Conservation (phyloP, 2,797 vertebrate species). For the Catamblyrhynchus diadema region DNA sequence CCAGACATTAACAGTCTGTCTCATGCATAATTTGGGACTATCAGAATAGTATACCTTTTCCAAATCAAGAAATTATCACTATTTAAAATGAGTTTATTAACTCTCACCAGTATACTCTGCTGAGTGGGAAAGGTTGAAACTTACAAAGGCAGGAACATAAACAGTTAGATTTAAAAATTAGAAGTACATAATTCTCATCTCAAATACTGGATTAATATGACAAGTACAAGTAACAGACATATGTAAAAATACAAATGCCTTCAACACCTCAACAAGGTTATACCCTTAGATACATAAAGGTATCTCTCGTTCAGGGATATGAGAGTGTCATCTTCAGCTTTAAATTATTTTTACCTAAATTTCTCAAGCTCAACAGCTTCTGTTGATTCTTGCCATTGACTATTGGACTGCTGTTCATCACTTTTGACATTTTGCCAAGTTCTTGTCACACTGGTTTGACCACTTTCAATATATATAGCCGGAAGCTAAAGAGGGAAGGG, state of each 20-base stretch:
- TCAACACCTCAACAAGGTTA: not conserved
- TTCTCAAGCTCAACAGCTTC: slow-evolving; percentile 86
- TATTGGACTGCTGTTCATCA: slow-evolving; percentile 47
- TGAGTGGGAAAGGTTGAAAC: not conserved
- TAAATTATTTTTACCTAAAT: slow-evolving; percentile 80
- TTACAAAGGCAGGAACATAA: not conserved
- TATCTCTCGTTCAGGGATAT: not conserved
- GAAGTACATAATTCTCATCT: not conserved
- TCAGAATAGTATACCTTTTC: not conserved
- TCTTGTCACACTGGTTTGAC: slow-evolving; percentile 53
- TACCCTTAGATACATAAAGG: not conserved
- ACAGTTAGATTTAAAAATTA: not conserved
- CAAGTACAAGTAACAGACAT: not conserved
- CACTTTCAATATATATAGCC: slow-evolving; percentile 68
- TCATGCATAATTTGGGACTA: not conserved
- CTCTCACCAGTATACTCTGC: not conserved
- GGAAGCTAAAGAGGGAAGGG: slow-evolving; percentile 72
- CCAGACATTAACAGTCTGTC: not conserved
- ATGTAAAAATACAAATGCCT: not conserved
- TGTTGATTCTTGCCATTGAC: slow-evolving; percentile 66
- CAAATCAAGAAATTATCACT: not conserved
- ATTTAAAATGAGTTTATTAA: not conserved
- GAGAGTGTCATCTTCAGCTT: not conserved
- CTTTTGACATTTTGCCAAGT: slow-evolving; percentile 45
- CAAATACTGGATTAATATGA: not conserved